Conservation (phyloP, 1,140 invertebrate species). For the Formica selysi region DNA sequence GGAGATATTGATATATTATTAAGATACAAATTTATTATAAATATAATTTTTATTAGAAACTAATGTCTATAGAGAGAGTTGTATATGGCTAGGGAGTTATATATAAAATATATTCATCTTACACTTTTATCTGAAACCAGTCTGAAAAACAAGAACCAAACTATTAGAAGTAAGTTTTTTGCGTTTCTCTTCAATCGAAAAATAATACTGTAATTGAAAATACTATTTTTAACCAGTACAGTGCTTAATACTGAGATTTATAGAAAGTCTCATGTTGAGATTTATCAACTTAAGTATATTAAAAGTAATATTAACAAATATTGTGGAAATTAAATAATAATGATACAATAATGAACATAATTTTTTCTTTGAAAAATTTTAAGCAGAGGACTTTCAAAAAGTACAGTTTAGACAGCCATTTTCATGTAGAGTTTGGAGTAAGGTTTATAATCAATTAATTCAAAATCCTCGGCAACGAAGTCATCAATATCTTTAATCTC, state of each 20-base stretch:
- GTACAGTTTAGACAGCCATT: slow-evolving; percentile 95
- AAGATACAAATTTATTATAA: slow-evolving; percentile 79
- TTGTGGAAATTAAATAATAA: neutral
- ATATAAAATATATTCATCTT: slow-evolving; percentile 61
- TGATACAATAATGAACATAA: too few relatives aligned
- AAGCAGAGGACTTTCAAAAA: neutral
- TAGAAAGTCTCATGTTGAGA: neutral
- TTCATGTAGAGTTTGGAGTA: slow-evolving; percentile 97
- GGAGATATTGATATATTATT: slow-evolving; percentile 70
- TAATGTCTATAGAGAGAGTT: slow-evolving; percentile 64
- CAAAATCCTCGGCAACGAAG: slow-evolving; percentile 96
- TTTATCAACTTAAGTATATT: slow-evolving; percentile 10
- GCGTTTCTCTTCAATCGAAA: slow-evolving; percentile 26
- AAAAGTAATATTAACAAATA: neutral
- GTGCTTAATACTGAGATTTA: slow-evolving; percentile 15
- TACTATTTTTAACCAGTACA: slow-evolving; percentile 29
- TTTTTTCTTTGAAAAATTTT: neutral
- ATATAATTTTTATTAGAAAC: slow-evolving; percentile 82
- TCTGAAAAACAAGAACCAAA: slow-evolving; percentile 4
- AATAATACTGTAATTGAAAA: slow-evolving; percentile 34
- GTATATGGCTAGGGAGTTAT: slow-evolving; percentile 52
- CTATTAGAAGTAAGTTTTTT: slow-evolving; percentile 43
- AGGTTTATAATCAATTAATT: slow-evolving; percentile 95
- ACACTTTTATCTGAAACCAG: slow-evolving; percentile 20
- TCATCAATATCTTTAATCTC: slow-evolving; percentile 94